phyloP scores from a whole-genome alignment of 2,888 invertebrate genomes.

The Acanthosepion esculentum region DNA sequence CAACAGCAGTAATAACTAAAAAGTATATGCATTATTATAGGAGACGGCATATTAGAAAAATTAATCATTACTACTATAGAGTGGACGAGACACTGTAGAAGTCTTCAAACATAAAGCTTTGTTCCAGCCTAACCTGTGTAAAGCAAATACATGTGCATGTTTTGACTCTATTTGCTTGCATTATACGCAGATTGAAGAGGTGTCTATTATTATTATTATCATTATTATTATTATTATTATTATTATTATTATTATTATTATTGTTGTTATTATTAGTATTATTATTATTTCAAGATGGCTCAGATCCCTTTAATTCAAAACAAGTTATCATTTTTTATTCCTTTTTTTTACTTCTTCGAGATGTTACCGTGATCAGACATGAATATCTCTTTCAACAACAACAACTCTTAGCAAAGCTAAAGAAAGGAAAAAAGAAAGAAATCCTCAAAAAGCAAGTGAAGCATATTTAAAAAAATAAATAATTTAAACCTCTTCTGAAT shows the following conservation, averaged over 20 bases:
- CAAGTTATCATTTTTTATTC: background rate
- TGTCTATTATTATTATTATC: background rate
- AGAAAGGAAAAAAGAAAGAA: background rate
- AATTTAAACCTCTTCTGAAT: background rate
- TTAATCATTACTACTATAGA: too few species aligned
- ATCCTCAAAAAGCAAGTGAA: background rate
- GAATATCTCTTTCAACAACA: background rate
- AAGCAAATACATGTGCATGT: too few species aligned
- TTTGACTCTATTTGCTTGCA: too few species aligned
- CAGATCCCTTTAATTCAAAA: background rate
- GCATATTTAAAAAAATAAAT: background rate
- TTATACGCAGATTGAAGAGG: too few species aligned
- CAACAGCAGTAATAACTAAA: too few species aligned
- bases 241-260: constrained; percentile 14
- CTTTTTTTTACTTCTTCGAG: background rate
- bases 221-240: constrained; percentile 4
- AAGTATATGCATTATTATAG: too few species aligned
- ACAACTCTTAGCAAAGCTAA: background rate
- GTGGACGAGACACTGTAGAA: too few species aligned
- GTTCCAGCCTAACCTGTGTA: too few species aligned
- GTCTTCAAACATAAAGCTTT: too few species aligned
- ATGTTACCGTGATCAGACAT: background rate
- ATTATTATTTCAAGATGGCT: background rate
- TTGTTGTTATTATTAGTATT: background rate
- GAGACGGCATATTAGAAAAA: too few species aligned